Evolutionary conservation across 2,888 invertebrate species (phyloP).

Genomic region (Dinocampus coccinellae): DNA sequence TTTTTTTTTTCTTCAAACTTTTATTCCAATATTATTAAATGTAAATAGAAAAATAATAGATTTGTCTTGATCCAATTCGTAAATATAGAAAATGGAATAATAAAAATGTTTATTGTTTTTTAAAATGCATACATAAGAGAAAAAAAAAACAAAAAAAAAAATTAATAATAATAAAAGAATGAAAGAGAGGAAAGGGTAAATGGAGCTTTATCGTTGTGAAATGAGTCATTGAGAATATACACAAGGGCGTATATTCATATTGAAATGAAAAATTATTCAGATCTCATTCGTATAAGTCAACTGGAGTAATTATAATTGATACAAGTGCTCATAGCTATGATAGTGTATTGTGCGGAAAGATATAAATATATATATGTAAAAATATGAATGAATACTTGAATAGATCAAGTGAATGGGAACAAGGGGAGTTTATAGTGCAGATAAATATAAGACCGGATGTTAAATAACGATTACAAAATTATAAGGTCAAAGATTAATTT

Average conservation of each 20-base stretch:
- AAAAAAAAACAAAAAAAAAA: too few relatives aligned
- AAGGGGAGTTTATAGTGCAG: background rate
- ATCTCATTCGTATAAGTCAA: background rate
- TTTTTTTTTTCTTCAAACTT: too few relatives aligned
- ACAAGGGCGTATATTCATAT: background rate
- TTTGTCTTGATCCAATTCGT: too few relatives aligned
- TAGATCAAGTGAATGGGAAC: background rate
- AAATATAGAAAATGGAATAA: too few relatives aligned
- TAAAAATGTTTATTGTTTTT: too few relatives aligned
- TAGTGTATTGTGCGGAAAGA: background rate
- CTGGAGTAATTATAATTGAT: slow-evolving; percentile 15
- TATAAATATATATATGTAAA: too few relatives aligned
- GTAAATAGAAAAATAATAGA: too few relatives aligned
- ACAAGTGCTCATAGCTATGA: slow-evolving; percentile 4
- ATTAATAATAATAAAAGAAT: too few relatives aligned
- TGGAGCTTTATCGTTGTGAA: background rate
- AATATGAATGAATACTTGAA: too few relatives aligned
- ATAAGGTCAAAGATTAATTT: slow-evolving; percentile 6
- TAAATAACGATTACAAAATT: background rate
- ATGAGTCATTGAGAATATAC: background rate
- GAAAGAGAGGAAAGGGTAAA: background rate
- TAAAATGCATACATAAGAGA: too few relatives aligned
- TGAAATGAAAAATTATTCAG: slow-evolving; percentile 15
- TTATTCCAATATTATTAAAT: too few relatives aligned
- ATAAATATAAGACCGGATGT: background rate